Evolutionary conservation across 2,888 invertebrate genomes (phyloP).

Genomic region (Fragum sueziense): DNA sequence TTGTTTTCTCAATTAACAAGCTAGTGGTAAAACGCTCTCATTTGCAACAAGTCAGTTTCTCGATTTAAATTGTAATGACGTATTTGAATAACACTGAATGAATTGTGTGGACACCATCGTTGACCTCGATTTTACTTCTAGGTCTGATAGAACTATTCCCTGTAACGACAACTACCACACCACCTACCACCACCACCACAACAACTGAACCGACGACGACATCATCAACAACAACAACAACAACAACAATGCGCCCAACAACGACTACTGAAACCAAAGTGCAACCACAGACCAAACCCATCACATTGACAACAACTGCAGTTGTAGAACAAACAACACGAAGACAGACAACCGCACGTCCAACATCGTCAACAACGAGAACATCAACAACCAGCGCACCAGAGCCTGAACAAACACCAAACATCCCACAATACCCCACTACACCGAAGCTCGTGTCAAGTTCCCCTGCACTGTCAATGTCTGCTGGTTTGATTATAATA

Average conservation of each 20-base stretch:
- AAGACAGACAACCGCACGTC: background rate
- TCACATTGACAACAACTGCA: background rate
- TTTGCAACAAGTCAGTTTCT: background rate
- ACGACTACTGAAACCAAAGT: background rate
- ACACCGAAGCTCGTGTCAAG: background rate
- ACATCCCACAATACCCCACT: background rate
- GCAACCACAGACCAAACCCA: background rate
- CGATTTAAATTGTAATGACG: background rate
- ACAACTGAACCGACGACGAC: constrained; percentile 5
- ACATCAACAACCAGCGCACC: background rate
- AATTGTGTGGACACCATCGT: background rate
- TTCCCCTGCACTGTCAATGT: background rate
- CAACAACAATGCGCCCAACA: background rate
- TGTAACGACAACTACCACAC: background rate
- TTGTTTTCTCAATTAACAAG: background rate
- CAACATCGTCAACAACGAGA: background rate
- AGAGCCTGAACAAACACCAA: too few relatives aligned
- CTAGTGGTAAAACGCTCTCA: background rate
- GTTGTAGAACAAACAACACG: background rate
- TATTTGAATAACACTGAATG: background rate
- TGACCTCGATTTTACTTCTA: background rate
- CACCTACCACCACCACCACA: constrained; percentile 9
- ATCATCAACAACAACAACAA: background rate
- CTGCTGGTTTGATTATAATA: too few relatives aligned
- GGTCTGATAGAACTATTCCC: constrained; percentile 10